Conservation (phyloP, 2,888 invertebrate species). For the Tenthredo mesomela region DNA sequence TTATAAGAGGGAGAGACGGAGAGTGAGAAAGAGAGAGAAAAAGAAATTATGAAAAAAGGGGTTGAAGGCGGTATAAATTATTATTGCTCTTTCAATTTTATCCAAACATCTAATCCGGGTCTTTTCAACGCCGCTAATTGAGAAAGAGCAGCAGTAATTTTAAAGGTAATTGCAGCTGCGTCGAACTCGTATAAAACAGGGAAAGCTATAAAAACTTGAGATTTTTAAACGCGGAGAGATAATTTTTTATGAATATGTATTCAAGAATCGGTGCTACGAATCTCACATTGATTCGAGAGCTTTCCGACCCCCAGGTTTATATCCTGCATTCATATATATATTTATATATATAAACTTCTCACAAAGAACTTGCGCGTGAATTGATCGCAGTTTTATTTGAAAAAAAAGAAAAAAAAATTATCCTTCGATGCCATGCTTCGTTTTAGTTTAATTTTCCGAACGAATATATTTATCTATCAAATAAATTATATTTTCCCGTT, state of each 20-base stretch:
- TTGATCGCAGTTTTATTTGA: not conserved
- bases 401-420: too few species aligned
- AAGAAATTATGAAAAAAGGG: not conserved
- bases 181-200: not conserved
- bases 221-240: constrained; percentile 26
- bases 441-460: not conserved
- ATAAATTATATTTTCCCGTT: not conserved
- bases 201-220: constrained; percentile 27
- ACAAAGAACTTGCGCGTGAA: not conserved
- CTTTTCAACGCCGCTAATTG: constrained; percentile 41
- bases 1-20: not conserved
- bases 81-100: constrained; percentile 19
- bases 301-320: not conserved
- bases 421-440: not conserved
- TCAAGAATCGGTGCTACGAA: constrained; percentile 25
- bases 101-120: constrained; percentile 20
- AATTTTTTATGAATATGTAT: constrained; percentile 38
- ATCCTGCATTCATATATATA: not conserved
- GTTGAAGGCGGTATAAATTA: constrained; percentile 14
- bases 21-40: too few species aligned
- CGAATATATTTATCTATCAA: not conserved
- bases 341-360: not conserved
- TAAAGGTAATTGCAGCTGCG: constrained; percentile 41
- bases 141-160: constrained; percentile 24
- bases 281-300: constrained; percentile 23